phyloP scores from a whole-genome alignment of 2,113 vertebrate species.

The Sylvilagus bachmani region DNA sequence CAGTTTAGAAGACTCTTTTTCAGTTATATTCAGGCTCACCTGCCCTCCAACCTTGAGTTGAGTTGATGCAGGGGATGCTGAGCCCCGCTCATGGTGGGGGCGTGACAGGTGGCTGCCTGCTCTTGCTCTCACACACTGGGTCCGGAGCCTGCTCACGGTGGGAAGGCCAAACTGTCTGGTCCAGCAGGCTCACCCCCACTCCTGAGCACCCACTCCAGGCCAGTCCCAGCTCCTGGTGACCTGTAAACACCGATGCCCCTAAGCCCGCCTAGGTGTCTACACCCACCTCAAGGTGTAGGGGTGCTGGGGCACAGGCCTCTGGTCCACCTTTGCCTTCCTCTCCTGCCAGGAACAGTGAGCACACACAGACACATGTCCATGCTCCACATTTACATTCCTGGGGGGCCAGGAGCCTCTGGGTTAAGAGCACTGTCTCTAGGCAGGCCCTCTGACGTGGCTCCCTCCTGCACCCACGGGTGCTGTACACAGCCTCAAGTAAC shows the following conservation, averaged over 20 bases:
- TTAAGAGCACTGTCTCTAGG: not conserved
- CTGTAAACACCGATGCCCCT: not conserved
- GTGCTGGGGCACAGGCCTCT: too few relatives aligned
- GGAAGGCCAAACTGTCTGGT: not conserved
- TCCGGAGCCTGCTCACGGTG: not conserved
- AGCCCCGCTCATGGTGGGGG: not conserved
- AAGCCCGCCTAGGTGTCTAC: not conserved
- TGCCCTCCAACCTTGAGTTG: not conserved
- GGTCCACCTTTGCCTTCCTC: not conserved
- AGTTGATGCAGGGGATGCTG: not conserved
- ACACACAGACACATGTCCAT: too few relatives aligned
- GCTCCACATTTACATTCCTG: not conserved
- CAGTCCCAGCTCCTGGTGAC: not conserved
- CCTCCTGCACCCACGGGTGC: not conserved
- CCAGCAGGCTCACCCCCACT: fast-evolving
- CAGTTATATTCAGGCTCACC: not conserved
- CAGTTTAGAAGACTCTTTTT: slow-evolving; percentile 1
- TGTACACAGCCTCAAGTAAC: not conserved
- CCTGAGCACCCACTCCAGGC: not conserved
- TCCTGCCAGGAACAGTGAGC: not conserved
- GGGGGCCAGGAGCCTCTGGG: not conserved
- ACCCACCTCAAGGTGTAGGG: not conserved
- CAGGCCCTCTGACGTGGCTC: not conserved
- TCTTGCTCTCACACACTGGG: not conserved
- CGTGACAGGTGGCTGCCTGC: too few relatives aligned